Percentiles rank a stretch among this genome's conserved stretches.
These are phyloP conservation scores for Dolichotis patagonum DNA, from an alignment of 2,113 vertebrate genomes.

Conservation along the genomic window DNA sequence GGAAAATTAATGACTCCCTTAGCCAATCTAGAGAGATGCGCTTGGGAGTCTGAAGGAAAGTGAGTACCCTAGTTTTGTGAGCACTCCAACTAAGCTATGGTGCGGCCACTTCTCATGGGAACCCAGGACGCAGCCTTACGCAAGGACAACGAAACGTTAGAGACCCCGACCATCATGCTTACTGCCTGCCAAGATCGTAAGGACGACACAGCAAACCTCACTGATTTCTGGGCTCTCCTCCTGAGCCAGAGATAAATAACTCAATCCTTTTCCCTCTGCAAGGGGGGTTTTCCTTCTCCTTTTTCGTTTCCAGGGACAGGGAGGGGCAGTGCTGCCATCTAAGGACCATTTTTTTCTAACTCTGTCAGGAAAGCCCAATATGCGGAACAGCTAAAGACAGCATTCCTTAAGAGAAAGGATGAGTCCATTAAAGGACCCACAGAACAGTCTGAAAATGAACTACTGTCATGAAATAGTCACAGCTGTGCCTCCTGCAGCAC, in stretches of 20 bases:
- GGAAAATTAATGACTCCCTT: not conserved
- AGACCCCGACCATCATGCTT: not conserved
- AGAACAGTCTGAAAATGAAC: not conserved
- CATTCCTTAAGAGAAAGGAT: not conserved
- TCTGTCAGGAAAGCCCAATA: not conserved
- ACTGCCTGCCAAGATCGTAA: not conserved
- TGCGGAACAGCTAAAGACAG: not conserved
- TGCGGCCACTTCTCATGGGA: not conserved
- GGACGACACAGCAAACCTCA: not conserved
- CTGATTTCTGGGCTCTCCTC: not conserved
- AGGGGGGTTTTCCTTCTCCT: not conserved
- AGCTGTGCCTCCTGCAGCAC: not conserved
- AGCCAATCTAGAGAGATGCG: too few relatives aligned
- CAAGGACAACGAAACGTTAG: not conserved
- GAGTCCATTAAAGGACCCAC: not conserved
- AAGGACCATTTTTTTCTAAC: not conserved
- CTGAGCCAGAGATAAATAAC: not conserved
- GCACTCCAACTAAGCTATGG: fast-evolving
- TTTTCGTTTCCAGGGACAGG: not conserved
- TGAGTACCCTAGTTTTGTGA: not conserved
- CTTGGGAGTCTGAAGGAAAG: not conserved
- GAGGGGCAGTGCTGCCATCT: not conserved
- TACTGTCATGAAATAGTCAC: not conserved
- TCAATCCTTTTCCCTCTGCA: not conserved
- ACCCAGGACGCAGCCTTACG: not conserved